phyloP scores from a whole-genome alignment of 23 tunicate species.

The Corella eumyota region DNA sequence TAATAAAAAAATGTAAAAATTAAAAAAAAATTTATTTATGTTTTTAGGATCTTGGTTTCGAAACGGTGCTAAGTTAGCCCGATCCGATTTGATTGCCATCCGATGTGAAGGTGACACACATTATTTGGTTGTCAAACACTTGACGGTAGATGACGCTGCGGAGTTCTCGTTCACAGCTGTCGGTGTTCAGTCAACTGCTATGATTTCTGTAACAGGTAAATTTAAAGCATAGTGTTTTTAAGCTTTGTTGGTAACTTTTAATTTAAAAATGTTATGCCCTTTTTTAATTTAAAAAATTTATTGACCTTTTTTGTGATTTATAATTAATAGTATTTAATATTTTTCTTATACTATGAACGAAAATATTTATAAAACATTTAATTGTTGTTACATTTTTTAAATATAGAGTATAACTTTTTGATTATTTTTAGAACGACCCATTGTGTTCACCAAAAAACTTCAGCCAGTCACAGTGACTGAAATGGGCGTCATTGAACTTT shows the following conservation, averaged over 20 bases:
- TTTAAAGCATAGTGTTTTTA: too few relatives aligned
- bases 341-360: too few relatives aligned
- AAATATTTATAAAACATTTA: too few relatives aligned
- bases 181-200: slow-evolving; percentile 41
- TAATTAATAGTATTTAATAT: too few relatives aligned
- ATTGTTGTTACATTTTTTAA: too few relatives aligned
- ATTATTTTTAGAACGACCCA: slow-evolving; percentile 51
- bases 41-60: slow-evolving; percentile 70
- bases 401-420: not conserved
- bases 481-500: slow-evolving; percentile 61
- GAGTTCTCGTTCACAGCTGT: slow-evolving; percentile 62
- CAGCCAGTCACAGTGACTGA: slow-evolving; percentile 55
- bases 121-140: slow-evolving; percentile 31
- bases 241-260: too few relatives aligned
- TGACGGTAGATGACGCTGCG: slow-evolving; percentile 43
- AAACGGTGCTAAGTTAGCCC: slow-evolving; percentile 56
- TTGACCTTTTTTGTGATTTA: too few relatives aligned
- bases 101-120: slow-evolving; percentile 56
- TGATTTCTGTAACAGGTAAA: slow-evolving; percentile 56
- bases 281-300: too few relatives aligned
- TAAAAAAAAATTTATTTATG: not conserved
- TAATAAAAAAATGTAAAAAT: too few relatives aligned
- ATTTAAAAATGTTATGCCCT: too few relatives aligned
- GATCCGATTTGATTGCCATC: slow-evolving; percentile 45
- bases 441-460: slow-evolving; percentile 68